Conservation (phyloP, 2,888 invertebrate species). For the Trachelus tabidus region DNA sequence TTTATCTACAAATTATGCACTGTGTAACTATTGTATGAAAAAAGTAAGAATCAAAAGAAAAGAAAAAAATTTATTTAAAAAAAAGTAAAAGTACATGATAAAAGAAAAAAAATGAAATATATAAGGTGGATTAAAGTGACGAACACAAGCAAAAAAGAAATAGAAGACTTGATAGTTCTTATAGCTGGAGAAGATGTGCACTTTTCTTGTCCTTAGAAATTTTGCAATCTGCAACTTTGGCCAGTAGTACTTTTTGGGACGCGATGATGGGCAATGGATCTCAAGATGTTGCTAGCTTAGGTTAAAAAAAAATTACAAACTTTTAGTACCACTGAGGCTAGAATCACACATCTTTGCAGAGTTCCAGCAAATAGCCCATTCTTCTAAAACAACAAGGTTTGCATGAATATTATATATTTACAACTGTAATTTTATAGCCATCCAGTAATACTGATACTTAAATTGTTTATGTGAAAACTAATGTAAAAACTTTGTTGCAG, state of each 20-base stretch:
- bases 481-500: not conserved
- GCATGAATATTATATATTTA: not conserved
- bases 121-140: not conserved
- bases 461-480: not conserved
- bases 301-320: not conserved
- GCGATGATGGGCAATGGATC: not conserved
- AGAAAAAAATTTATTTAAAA: too few species aligned
- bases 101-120: not conserved
- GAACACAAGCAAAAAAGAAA: not conserved
- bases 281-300: not conserved
- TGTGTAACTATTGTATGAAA: not conserved
- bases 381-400: slow-evolving; percentile 14
- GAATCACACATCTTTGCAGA: slow-evolving; percentile 10
- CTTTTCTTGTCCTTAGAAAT: not conserved
- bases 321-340: not conserved
- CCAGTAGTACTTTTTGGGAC: not conserved
- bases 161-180: not conserved
- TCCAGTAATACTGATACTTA: not conserved
- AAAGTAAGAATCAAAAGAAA: not conserved
- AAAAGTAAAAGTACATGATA: not conserved
- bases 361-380: slow-evolving; percentile 17
- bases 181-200: not conserved
- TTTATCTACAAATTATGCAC: not conserved
- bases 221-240: not conserved
- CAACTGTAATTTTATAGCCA: not conserved